A percentile compares a stretch with the other conserved stretches of the same genome.
Conservation (phyloP, 2,888 invertebrate genomes). For the Tiliacea citrago region DNA sequence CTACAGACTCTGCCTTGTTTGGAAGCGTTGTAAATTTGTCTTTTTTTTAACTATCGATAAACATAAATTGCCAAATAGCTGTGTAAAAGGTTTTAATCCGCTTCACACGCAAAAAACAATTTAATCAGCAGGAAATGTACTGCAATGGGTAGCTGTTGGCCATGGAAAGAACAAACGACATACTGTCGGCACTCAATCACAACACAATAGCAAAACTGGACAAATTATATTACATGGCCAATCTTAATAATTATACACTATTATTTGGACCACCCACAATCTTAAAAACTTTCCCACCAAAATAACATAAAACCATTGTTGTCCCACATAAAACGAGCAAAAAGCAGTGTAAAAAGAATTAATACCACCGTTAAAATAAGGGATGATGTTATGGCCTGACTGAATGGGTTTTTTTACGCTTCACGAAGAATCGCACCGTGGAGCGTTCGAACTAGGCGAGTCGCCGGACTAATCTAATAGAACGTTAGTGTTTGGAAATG, state of each 20-base stretch:
- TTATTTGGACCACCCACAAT: conserved; percentile 17
- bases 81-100: too few species aligned
- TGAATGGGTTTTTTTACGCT: conserved; percentile 72
- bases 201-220: conserved; percentile 4
- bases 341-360: conserved; percentile 69
- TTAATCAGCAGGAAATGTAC: background rate
- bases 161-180: background rate
- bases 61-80: too few species aligned
- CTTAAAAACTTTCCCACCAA: conserved; percentile 38
- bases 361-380: conserved; percentile 74
- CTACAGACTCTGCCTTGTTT: too few species aligned
- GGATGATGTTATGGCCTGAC: conserved; percentile 70
- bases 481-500: background rate
- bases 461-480: conserved; percentile 14
- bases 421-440: conserved; percentile 43
- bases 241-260: conserved; percentile 7
- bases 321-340: conserved; percentile 66
- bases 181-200: background rate
- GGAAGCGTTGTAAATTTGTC: too few species aligned
- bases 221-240: conserved; percentile 7
- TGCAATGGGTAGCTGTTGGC: background rate
- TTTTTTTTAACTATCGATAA: too few species aligned
- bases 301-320: conserved; percentile 70
- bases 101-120: too few species aligned
- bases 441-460: conserved; percentile 47